These are phyloP conservation scores for Fulmarus glacialis DNA, from an alignment of 2,113 vertebrate genomes.

Conservation along the genomic window DNA sequence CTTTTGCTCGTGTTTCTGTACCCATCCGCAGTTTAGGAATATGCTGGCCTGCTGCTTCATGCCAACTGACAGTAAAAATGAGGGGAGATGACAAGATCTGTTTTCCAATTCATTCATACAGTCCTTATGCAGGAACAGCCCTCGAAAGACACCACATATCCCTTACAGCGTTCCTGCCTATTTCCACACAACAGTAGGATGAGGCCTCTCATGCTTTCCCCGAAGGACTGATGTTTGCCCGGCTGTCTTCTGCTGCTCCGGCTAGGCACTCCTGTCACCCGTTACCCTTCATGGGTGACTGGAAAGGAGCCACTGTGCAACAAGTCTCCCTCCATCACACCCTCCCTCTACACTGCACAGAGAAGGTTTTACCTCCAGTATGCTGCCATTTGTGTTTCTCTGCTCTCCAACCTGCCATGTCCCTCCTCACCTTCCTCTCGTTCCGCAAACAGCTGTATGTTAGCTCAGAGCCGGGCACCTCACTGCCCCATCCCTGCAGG, in stretches of 20 bases:
- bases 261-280: not conserved
- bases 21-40: not conserved
- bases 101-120: not conserved
- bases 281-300: fast-evolving
- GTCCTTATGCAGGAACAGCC: not conserved
- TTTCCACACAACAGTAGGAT: not conserved
- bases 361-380: not conserved
- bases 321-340: not conserved
- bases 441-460: not conserved
- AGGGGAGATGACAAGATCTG: not conserved
- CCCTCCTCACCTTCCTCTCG: not conserved
- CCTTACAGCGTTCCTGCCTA: not conserved
- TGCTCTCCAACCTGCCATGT: not conserved
- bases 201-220: not conserved
- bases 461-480: not conserved
- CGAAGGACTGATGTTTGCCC: not conserved
- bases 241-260: not conserved
- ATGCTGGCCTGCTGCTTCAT: not conserved
- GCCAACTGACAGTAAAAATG: not conserved
- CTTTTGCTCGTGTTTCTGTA: not conserved
- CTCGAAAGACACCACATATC: fast-evolving
- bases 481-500: not conserved
- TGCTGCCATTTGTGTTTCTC: not conserved
- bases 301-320: not conserved
- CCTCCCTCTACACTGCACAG: not conserved